phyloP scores from a whole-genome alignment of 1,140 invertebrate genomes.

The Varroa destructor region DNA sequence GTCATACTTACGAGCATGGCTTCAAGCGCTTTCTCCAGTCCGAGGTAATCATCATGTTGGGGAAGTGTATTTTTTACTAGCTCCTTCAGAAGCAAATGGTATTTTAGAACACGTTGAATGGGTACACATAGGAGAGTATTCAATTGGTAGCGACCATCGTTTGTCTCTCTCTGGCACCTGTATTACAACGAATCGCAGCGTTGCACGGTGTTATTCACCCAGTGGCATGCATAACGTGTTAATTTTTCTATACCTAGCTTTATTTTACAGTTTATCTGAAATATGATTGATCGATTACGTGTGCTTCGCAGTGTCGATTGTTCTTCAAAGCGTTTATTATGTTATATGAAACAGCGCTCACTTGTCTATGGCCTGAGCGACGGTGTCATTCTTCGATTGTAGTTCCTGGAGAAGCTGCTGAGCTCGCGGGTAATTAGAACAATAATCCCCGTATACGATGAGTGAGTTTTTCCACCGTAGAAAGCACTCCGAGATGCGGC shows the following conservation, averaged over 20 bases:
- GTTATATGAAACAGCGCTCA: constrained; percentile 34
- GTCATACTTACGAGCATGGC: constrained; percentile 58
- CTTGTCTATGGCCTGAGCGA: constrained; percentile 46
- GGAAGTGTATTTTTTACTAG: constrained; percentile 73
- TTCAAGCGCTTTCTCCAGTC: constrained; percentile 73
- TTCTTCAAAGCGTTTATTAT: too few relatives aligned
- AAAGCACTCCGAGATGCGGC: constrained; percentile 55
- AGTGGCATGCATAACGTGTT: too few relatives aligned
- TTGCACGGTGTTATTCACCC: neutral
- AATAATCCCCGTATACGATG: constrained; percentile 87
- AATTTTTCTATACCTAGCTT: too few relatives aligned
- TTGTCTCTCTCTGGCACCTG: constrained; percentile 80
- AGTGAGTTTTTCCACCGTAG: constrained; percentile 75
- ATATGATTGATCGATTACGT: too few relatives aligned
- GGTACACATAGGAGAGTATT: constrained; percentile 87
- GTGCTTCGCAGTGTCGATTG: too few relatives aligned
- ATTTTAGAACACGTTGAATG: constrained; percentile 94
- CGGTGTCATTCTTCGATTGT: constrained; percentile 49
- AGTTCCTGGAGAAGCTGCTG: constrained; percentile 61
- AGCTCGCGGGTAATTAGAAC: constrained; percentile 71
- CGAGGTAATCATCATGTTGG: constrained; percentile 59
- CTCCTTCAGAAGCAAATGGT: constrained; percentile 72
- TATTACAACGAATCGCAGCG: constrained; percentile 38
- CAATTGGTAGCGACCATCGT: constrained; percentile 84
- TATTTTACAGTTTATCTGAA: too few relatives aligned